A percentile compares a stretch with the other conserved stretches of the same genome.
Evolutionary conservation across 2,888 invertebrate genomes (phyloP).

Genomic region (Pardosa pseudoannulata): DNA sequence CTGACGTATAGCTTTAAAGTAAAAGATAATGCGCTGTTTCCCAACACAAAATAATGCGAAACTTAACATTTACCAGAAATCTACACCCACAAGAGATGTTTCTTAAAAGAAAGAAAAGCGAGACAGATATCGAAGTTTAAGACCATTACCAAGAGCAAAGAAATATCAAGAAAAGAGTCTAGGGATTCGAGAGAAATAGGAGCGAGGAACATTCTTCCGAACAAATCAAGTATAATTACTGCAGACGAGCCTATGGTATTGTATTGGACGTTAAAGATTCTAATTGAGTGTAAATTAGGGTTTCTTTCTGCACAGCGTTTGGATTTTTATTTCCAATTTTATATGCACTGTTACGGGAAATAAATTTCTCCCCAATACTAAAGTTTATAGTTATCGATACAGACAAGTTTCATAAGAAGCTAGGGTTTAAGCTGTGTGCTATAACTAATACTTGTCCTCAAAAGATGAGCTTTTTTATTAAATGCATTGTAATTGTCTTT

Average conservation of each 20-base stretch:
- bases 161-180: neutral
- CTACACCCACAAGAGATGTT: neutral
- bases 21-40: neutral
- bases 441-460: too few species aligned
- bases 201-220: neutral
- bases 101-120: neutral
- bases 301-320: conserved; percentile 20
- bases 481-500: too few species aligned
- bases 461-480: too few species aligned
- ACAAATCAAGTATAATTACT: conserved; percentile 37
- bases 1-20: neutral
- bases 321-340: neutral
- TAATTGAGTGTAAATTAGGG: conserved; percentile 52
- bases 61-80: neutral
- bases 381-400: too few species aligned
- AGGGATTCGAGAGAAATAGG: neutral
- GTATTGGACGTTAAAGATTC: conserved; percentile 30
- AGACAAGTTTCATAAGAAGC: too few species aligned
- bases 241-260: conserved; percentile 10
- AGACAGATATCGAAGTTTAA: neutral
- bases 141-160: neutral
- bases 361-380: too few species aligned
- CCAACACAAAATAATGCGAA: neutral
- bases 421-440: too few species aligned
- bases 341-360: too few species aligned